Evolutionary conservation across 2,888 invertebrate genomes (phyloP).

Genomic region (Phalera bucephala): DNA sequence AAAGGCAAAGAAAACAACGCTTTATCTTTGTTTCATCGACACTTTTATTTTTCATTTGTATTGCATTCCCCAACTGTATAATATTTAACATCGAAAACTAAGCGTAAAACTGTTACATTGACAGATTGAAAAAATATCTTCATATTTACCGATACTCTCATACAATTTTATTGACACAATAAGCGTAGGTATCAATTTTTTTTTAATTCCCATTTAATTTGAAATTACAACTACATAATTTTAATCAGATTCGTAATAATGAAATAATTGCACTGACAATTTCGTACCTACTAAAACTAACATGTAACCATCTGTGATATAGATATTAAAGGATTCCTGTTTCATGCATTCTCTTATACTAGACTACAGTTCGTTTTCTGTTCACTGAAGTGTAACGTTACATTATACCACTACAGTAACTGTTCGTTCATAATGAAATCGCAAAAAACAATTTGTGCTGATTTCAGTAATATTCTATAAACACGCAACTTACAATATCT

Average conservation of each 20-base stretch:
- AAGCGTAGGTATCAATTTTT: constrained; percentile 59
- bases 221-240: constrained; percentile 40
- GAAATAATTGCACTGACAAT: constrained; percentile 46
- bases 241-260: constrained; percentile 40
- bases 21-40: too few relatives aligned
- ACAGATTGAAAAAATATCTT: constrained; percentile 67
- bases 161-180: constrained; percentile 58
- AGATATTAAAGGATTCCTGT: constrained; percentile 9
- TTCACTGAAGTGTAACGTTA: constrained; percentile 27
- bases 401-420: too few relatives aligned
- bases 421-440: constrained; percentile 7
- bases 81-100: constrained; percentile 7
- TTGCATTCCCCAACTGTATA: constrained; percentile 38
- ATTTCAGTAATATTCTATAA: not conserved
- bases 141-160: constrained; percentile 42
- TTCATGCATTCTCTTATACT: constrained; percentile 26
- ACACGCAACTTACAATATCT: too few relatives aligned
- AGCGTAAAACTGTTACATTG: constrained; percentile 28
- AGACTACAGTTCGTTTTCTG: constrained; percentile 27
- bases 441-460: constrained; percentile 1
- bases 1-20: too few relatives aligned
- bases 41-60: too few relatives aligned
- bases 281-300: constrained; percentile 26
- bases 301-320: constrained; percentile 15
- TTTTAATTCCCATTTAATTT: constrained; percentile 35